These are phyloP conservation scores for Scophthalmus maximus DNA, from an alignment of 2,113 vertebrate genomes.

Conservation along the genomic window DNA sequence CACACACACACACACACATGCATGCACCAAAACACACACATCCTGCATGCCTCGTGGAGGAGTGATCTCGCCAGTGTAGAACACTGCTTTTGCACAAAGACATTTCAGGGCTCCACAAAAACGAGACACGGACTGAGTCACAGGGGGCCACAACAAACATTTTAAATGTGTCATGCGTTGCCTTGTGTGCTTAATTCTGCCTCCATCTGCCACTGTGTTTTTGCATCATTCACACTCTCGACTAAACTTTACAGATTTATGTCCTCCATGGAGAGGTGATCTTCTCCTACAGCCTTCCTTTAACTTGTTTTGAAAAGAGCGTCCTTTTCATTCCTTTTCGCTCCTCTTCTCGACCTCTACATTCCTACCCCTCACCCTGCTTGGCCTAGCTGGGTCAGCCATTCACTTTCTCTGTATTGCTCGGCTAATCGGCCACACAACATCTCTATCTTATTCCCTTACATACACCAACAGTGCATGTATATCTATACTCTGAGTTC, in stretches of 20 bases:
- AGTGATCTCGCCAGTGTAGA: conserved; percentile 24
- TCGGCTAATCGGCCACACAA: conserved; percentile 7
- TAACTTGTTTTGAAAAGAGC: conserved; percentile 22
- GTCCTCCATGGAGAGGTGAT: conserved; percentile 39
- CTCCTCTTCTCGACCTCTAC: conserved; percentile 52
- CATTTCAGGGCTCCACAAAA: conserved; percentile 36
- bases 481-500: not conserved
- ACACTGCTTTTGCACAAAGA: conserved; percentile 42
- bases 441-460: not conserved
- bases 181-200: conserved; percentile 23
- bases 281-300: conserved; percentile 14
- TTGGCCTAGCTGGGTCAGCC: conserved; percentile 48
- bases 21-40: conserved; percentile 23
- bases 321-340: conserved; percentile 28
- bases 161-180: conserved; percentile 27
- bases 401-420: conserved; percentile 28
- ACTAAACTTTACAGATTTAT: conserved; percentile 7
- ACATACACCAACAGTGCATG: conserved; percentile 15
- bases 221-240: not conserved
- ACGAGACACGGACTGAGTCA: conserved; percentile 26
- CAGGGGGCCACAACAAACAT: conserved; percentile 33
- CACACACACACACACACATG: conserved; percentile 13
- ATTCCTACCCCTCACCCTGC: conserved; percentile 62
- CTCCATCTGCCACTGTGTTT: not conserved
- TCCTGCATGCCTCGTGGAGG: conserved; percentile 34